Base-by-base conservation (phyloP, 2,113 vertebrate species). In the Dipodomys merriami region DNA sequence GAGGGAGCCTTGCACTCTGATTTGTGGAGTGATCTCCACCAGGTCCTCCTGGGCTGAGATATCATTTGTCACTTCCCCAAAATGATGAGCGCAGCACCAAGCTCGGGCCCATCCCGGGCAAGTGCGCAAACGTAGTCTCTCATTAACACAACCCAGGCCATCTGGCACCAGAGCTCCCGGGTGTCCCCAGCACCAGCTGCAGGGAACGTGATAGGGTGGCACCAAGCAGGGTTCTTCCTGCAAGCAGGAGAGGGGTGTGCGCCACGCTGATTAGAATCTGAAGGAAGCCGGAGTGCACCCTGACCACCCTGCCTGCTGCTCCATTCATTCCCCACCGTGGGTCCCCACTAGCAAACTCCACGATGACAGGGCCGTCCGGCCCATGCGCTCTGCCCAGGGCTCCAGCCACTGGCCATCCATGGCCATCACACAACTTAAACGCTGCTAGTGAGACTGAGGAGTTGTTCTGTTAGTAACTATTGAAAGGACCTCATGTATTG, bases 1-100 rank as follows among this genome's bases (percentile, higher is more conserved):
- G 33, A 57, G 53, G 71, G n/a, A 91, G 69, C 4, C 30, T 76
- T 71, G 87, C 64, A 44, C 44, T 35, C 49, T 96, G 93, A 93
- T 96, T 95, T 71, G 91, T 95, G 93, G 91, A 65, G 30, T 39
- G 46, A 35, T 25, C 30, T 30, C 80, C 4, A 12, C 33, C 3
- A 7, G 90, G 33, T 33, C 76, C 87, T 29, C 73, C 74, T 72
- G 25, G 35, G 78, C 74, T 25, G 4, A 10, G 69, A 64, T 35
- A 49, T 82, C 49, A 76, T 94, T 89, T 95, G 86, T 91, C 83
- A 94, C 65, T 71, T 93, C 93, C 69, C 85, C 53, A 33, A 83
- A 69, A 91, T 65, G 95, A 91, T 93, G 94, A 96, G 64, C 74
- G 33, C 88, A 97, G 95, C 91, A 91, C 89, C 30, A 1, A 23